Base-by-base conservation (phyloP, 2,888 invertebrate species). In the Rhabditoides inermis region DNA sequence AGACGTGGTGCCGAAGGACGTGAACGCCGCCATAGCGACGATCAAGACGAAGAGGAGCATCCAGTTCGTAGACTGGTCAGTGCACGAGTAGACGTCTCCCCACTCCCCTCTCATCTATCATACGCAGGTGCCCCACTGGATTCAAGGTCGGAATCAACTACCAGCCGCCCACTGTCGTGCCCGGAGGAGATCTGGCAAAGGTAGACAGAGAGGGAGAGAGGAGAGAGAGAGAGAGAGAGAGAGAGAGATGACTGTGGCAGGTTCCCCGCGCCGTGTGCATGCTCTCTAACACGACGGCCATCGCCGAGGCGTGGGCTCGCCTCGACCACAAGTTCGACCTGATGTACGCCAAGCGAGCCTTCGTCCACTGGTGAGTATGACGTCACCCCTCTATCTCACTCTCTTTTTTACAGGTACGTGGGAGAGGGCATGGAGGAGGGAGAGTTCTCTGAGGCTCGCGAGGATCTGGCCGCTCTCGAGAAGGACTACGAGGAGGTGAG, bases 1-100 rank as follows among this genome's bases (percentile, higher is more conserved):
- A 60, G 90, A 90, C 79, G 89, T 90, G 56, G 90, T 91, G 5
- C 90, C 90, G 60, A 90, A 79, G 82, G 90, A 90, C 77, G 90
- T 90, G 40, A 90, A 90, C 78, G 88, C 88, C 22, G 88, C 90
- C 51, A 90, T 90, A 78, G 88, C 89, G 1, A 87, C 88, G 77
- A 90, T 91, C 83, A 91, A 91, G 82, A 90, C 90, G 71, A 90
- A 90, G 83, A 84, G 83, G 63, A 79, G 82, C 23, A 85, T 87
- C 57, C 82, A 82, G 68, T 89, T 89, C 76, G 88, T 88, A 2
- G 83, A 86, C 62, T 88, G 87, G 87, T 68, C 66, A n/a, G n/a
- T n/a, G n/a, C n/a, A n/a, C n/a, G n/a, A n/a, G n/a, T n/a, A n/a
- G n/a, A n/a, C n/a, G n/a, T n/a, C n/a, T n/a, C n/a, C n/a, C n/a